Evolutionary conservation across 2,113 vertebrate species (phyloP).

Genomic region (Peucedramus taeniatus): DNA sequence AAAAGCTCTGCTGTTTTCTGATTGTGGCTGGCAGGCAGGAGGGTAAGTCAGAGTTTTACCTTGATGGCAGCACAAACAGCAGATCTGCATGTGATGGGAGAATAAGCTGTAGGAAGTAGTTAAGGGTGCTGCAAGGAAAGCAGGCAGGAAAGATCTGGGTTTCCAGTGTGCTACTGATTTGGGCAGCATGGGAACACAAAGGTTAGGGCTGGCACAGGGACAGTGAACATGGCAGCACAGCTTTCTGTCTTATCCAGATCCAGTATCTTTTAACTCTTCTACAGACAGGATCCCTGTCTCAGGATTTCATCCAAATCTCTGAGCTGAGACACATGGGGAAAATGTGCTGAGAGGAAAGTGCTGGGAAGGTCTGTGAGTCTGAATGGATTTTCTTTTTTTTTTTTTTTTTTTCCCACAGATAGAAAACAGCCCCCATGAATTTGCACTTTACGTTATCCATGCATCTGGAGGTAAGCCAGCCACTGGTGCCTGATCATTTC

Average conservation of each 20-base stretch:
- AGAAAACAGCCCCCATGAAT: slow-evolving; percentile 88
- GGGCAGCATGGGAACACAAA: accelerated
- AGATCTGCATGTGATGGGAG: neutral
- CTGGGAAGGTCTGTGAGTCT: neutral
- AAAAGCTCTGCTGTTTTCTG: neutral
- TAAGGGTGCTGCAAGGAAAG: neutral
- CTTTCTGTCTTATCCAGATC: neutral
- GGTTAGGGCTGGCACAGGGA: neutral
- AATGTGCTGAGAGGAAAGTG: neutral
- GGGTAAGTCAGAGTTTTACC: neutral
- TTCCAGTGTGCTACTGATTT: no score
- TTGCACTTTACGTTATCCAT: slow-evolving; percentile 88
- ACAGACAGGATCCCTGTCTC: neutral
- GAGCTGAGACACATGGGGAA: neutral
- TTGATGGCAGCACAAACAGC: neutral
- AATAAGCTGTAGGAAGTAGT: neutral
- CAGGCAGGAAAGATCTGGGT: neutral
- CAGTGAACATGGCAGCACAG: neutral
- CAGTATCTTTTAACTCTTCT: no score
- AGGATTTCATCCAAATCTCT: neutral
- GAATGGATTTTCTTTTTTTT: neutral
- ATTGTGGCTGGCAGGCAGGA: neutral
- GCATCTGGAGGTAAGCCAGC: slow-evolving; percentile 83
- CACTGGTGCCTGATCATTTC: neutral
- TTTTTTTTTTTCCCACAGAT: slow-evolving; percentile 79